Percentiles rank a stretch among this genome's conserved stretches.
These are phyloP conservation scores for Meandrina meandrites DNA, from an alignment of 92 coral and sea anemone species.

Conservation along the genomic window DNA sequence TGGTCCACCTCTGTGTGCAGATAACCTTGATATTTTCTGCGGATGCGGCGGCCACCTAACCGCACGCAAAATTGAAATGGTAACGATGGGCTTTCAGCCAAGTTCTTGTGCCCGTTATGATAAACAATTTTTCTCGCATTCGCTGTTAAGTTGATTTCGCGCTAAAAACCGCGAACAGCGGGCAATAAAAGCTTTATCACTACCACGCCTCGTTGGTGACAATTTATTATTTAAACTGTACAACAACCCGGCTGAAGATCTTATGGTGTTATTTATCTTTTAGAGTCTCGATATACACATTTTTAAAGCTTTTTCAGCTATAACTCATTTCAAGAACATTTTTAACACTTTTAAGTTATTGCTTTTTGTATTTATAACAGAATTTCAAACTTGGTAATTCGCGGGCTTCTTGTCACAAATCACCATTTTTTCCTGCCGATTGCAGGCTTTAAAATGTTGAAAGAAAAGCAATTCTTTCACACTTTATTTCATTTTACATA, in stretches of 20 bases:
- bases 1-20: background rate
- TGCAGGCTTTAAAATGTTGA: background rate
- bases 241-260: background rate
- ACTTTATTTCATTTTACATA: constrained; percentile 14
- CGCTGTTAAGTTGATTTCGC: background rate
- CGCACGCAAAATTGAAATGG: background rate
- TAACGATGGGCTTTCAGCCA: constrained; percentile 7
- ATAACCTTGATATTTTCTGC: background rate
- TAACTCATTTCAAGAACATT: too few species aligned
- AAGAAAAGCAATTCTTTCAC: background rate
- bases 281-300: background rate
- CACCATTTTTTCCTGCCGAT: background rate
- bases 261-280: background rate
- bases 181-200: background rate
- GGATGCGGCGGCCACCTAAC: background rate
- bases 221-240: constrained; percentile 26
- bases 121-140: background rate
- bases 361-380: background rate
- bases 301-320: background rate
- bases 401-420: background rate
- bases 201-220: constrained; percentile 11
- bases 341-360: background rate
- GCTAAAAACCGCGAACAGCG: background rate
- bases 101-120: background rate
- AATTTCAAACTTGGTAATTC: background rate